These are phyloP conservation scores for Melanogrammus aeglefinus DNA, from an alignment of 2,797 vertebrate species.

Conservation along the genomic window DNA sequence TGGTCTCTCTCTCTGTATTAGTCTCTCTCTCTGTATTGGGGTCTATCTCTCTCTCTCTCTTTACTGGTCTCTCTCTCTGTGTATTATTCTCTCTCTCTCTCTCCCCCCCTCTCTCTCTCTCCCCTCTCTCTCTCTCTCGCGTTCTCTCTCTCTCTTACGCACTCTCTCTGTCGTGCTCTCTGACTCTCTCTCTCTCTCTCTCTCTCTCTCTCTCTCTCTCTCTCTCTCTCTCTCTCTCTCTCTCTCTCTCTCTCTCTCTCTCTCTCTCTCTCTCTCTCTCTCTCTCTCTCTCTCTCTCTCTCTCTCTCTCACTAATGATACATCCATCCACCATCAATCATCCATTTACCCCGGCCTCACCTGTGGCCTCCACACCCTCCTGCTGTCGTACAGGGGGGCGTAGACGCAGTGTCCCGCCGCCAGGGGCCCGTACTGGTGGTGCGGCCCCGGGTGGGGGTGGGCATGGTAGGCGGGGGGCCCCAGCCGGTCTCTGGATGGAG, in stretches of 20 bases:
- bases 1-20: not conserved
- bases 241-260: not conserved
- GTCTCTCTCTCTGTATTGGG: not conserved
- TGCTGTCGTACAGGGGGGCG: slow-evolving; percentile 92
- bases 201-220: not conserved
- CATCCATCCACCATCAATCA: not conserved
- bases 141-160: not conserved
- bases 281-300: not conserved
- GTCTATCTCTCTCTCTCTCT: not conserved
- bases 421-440: slow-evolving; percentile 84
- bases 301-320: not conserved
- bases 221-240: not conserved
- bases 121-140: not conserved
- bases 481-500: slow-evolving; percentile 69
- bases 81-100: not conserved
- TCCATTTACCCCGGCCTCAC: slow-evolving; percentile 33
- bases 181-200: not conserved
- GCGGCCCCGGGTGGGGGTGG: slow-evolving; percentile 72
- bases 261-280: not conserved
- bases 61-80: no score
- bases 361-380: slow-evolving; percentile 91
- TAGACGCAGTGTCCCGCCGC: slow-evolving; percentile 86
- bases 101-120: not conserved
- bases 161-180: not conserved
- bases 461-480: slow-evolving; percentile 74